These are phyloP conservation scores for Ochotona curzoniae DNA, from an alignment of 2,113 vertebrate species.

Conservation along the genomic window DNA sequence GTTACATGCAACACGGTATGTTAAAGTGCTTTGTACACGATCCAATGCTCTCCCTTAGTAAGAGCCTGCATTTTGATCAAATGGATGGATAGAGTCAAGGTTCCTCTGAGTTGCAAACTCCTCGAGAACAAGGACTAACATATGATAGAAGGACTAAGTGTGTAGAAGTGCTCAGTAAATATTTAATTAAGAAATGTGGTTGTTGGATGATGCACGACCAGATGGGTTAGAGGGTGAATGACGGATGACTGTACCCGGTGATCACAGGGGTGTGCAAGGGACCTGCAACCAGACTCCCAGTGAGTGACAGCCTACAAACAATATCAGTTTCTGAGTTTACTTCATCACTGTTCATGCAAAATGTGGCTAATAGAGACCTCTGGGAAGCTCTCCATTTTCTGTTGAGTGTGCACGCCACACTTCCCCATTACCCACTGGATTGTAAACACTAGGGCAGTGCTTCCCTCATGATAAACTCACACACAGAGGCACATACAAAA, in stretches of 20 bases:
- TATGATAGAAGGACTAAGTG: neutral
- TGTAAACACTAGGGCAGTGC: neutral
- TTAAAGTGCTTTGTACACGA: neutral
- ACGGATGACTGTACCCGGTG: neutral
- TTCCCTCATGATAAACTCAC: conserved; percentile 38
- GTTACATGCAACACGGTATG: neutral
- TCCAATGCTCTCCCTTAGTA: neutral
- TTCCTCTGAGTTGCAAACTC: neutral
- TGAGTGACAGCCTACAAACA: neutral
- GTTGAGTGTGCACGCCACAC: neutral
- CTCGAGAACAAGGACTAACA: neutral
- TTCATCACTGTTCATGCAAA: neutral
- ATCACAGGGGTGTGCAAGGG: neutral
- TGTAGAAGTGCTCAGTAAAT: neutral
- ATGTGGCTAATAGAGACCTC: neutral
- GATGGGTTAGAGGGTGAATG: neutral
- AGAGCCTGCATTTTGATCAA: neutral
- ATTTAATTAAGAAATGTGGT: neutral
- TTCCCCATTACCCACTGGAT: neutral
- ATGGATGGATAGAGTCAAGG: neutral
- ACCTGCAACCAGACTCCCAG: neutral
- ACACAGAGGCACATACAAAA: neutral
- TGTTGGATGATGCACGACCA: neutral
- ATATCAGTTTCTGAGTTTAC: neutral
- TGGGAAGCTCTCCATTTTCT: conserved; percentile 4